Evolutionary conservation across 2,113 vertebrate species (phyloP), one percentile per base, ranked within the genome.

Genomic region (Polyodon spathula): DNA sequence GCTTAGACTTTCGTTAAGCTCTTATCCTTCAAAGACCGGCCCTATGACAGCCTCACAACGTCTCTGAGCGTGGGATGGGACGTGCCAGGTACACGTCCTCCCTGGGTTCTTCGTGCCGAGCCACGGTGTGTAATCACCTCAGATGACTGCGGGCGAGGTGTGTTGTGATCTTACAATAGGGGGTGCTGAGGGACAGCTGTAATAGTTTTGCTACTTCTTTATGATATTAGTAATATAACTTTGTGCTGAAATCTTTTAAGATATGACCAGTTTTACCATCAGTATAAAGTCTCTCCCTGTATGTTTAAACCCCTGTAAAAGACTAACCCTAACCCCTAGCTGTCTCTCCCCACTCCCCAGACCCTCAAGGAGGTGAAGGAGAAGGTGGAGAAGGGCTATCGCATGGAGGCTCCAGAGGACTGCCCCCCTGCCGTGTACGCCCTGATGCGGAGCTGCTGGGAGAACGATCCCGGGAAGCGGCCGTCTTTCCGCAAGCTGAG

Each of bases 381-480:
- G 67, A 70, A 55, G 4, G 84, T 97, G 77, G 87, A 90, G 69
- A 76, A 75, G 50, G 94, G 93, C 1, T 93, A 95, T 74, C 89
- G 90, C 55, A 96, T 96, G 92, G 92, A 91, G 53, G 16, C 88
- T 42, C 93, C 94, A 0, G 90, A 91, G 39, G 81, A 86, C 56
- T 95, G 93, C 65, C 92, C 87, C 0, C 72, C 83, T 0, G 5
- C 69, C 0, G 1, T 93, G 65, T 93, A 92, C 17, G 8, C 69
- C 15, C 69, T 97, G 37, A 97, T 97, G 94, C 83, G 10, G 66
- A 71, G 81, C 70, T 97, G 94, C 87, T 97, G 94, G 94, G 88
- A 93, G 54, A 54, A 75, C 4, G 92, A 97, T 39, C 91, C 94
- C 0, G 70, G 86, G 17, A 89, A 81, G 61, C 78, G 92, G 42